Evolutionary conservation across 2,113 vertebrate species (phyloP).

Genomic region (Gallinago paraguaiae): DNA sequence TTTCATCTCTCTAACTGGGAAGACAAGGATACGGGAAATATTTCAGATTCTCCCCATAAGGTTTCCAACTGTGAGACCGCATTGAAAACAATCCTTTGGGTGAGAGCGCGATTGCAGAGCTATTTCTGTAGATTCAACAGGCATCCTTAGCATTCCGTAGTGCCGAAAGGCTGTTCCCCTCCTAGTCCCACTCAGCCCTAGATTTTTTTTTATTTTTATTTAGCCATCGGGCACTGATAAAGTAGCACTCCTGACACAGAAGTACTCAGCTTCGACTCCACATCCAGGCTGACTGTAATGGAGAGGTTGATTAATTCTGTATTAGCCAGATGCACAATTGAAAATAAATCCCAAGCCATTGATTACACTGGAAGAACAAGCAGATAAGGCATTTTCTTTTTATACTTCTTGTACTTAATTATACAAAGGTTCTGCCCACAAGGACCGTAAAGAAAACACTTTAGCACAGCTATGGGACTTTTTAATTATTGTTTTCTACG

Average conservation of each 20-base stretch:
- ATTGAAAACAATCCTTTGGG: not conserved
- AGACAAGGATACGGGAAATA: not conserved
- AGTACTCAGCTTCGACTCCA: not conserved
- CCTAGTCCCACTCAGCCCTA: not conserved
- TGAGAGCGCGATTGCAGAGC: not conserved
- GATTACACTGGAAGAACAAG: not conserved
- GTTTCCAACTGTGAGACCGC: not conserved
- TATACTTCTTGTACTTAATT: not conserved
- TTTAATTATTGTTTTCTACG: not conserved
- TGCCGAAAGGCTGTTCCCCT: not conserved
- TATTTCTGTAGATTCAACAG: not conserved
- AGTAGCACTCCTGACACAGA: not conserved
- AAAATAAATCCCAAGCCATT: conserved; percentile 14
- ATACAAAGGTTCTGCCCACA: not conserved
- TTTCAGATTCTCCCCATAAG: not conserved
- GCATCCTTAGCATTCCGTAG: not conserved
- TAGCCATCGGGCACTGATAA: not conserved
- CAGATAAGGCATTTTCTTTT: conserved; percentile 1
- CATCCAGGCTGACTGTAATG: not conserved
- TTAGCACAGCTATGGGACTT: not conserved
- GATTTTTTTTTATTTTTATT: not conserved
- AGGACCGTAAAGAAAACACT: not conserved
- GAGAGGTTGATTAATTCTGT: conserved; percentile 23
- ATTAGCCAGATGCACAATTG: not conserved
- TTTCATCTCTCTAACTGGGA: not conserved